Evolutionary conservation across 2,888 invertebrate genomes (phyloP).

Genomic region (Halocaridina rubra): DNA sequence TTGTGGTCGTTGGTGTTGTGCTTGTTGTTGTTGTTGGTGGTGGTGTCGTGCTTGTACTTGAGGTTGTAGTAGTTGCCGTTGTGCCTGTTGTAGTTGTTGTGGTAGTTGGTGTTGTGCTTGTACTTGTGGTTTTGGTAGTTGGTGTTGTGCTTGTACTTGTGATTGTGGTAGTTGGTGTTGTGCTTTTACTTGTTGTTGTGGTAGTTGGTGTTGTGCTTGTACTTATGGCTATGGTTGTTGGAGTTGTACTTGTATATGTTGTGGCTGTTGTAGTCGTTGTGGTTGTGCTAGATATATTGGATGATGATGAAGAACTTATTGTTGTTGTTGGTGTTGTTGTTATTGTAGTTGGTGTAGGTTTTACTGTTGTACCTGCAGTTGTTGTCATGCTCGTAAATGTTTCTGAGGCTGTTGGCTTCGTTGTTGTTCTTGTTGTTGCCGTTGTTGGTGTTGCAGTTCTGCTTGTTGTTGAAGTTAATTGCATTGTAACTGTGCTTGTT

Average conservation of each 20-base stretch:
- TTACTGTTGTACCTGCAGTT: background rate
- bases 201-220: background rate
- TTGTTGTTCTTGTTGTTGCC: background rate
- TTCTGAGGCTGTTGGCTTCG: background rate
- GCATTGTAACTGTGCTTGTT: background rate
- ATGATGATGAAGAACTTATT: background rate
- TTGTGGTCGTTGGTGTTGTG: background rate
- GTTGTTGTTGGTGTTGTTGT: background rate
- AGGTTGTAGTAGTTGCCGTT: background rate
- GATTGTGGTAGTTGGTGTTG: background rate
- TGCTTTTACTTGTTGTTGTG: background rate
- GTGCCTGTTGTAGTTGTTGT: background rate
- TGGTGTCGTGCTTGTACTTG: background rate
- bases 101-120: background rate
- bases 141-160: background rate
- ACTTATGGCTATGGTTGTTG: background rate
- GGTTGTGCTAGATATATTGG: background rate
- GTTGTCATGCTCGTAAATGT: background rate
- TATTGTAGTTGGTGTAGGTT: background rate
- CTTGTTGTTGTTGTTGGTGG: background rate
- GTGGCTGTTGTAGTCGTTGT: background rate
- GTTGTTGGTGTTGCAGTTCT: background rate
- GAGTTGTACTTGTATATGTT: background rate
- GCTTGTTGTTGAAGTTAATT: background rate
- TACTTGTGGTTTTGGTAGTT: background rate